Evolutionary conservation across 2,113 vertebrate species (phyloP).

Genomic region (Indri indri): DNA sequence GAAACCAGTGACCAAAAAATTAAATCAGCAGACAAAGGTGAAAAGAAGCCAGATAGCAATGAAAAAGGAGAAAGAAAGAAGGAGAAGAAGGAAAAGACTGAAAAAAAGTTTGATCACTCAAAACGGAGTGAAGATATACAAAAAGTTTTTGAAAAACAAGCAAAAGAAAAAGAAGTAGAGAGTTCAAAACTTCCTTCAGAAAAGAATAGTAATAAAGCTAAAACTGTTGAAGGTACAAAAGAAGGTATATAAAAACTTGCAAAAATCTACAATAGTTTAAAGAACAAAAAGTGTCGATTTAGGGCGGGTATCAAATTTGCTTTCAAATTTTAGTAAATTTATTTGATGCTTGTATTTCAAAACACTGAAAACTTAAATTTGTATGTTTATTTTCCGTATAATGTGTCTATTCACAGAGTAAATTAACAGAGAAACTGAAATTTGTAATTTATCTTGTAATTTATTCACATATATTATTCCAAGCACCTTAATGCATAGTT

Average conservation of each 20-base stretch:
- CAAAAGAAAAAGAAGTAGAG: conserved; percentile 80
- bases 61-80: conserved; percentile 86
- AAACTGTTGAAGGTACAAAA: conserved; percentile 88
- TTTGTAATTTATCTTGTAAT: background rate
- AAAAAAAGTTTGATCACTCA: conserved; percentile 83
- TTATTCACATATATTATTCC: background rate
- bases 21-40: conserved; percentile 82
- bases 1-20: conserved; percentile 86
- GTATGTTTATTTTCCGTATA: background rate
- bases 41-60: conserved; percentile 83
- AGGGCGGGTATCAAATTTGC: background rate
- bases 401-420: background rate
- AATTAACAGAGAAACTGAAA: background rate
- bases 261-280: background rate
- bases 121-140: conserved; percentile 80
- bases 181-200: conserved; percentile 80
- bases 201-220: conserved; percentile 88
- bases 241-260: conserved; percentile 87
- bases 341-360: background rate
- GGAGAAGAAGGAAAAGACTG: conserved; percentile 87
- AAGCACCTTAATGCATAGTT: background rate
- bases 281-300: background rate
- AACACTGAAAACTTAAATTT: background rate
- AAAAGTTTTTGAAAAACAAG: conserved; percentile 82
- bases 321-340: background rate